Evolutionary conservation across 1,140 invertebrate genomes (phyloP).

Genomic region (Saxidomus purpurata): DNA sequence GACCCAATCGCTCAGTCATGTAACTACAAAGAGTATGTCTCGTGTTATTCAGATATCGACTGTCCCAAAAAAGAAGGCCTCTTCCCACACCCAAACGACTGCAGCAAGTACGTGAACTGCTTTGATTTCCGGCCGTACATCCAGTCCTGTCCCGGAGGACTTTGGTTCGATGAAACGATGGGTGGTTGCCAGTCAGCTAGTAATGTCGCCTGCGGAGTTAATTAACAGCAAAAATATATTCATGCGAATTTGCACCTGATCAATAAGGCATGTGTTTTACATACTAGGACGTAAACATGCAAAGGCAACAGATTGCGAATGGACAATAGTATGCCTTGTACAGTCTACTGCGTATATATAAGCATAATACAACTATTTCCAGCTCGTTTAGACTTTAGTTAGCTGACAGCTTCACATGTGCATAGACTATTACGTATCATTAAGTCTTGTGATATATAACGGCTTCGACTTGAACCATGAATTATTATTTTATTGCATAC

Average conservation of each 20-base stretch:
- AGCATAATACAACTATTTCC: too few species aligned
- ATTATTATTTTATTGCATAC: too few species aligned
- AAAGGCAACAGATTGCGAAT: too few species aligned
- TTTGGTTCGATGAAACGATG: constrained; percentile 65
- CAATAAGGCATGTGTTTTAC: too few species aligned
- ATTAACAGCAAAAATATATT: background rate
- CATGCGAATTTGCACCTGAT: background rate
- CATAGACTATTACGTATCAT: too few species aligned
- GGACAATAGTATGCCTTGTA: too few species aligned
- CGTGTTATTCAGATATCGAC: constrained; percentile 69
- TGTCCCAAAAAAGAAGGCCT: constrained; percentile 70
- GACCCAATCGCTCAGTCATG: constrained; percentile 70
- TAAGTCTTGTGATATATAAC: too few species aligned
- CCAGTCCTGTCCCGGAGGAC: constrained; percentile 63
- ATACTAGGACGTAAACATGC: too few species aligned
- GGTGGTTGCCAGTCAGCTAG: constrained; percentile 51
- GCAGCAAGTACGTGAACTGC: constrained; percentile 74
- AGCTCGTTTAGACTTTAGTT: too few species aligned
- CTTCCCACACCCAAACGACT: constrained; percentile 70
- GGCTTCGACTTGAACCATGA: too few species aligned
- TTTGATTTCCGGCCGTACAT: constrained; percentile 72
- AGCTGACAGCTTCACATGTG: too few species aligned
- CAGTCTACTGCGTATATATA: too few species aligned
- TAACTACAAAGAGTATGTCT: constrained; percentile 71
- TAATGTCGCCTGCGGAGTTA: constrained; percentile 19